phyloP scores from a whole-genome alignment of 2,113 vertebrate species.

The Antennarius striatus region DNA sequence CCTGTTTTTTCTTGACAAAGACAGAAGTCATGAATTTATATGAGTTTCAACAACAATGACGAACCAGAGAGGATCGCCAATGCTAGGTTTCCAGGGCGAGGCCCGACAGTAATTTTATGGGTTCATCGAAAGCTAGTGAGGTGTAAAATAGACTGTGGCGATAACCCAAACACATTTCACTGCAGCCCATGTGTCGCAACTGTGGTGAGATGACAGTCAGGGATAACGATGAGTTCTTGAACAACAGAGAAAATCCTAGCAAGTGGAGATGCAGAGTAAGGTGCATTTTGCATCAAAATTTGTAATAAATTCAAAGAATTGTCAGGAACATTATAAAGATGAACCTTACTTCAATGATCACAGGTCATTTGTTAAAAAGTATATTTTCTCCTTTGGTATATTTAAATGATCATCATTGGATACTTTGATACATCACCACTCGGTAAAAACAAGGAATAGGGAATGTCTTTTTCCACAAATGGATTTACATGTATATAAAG shows the following conservation, averaged over 20 bases:
- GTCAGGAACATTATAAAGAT: background rate
- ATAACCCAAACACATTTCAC: slow-evolving; percentile 61
- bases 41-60: slow-evolving; percentile 58
- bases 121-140: slow-evolving; percentile 76
- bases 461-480: no score
- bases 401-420: no score
- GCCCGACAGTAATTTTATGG: slow-evolving; percentile 63
- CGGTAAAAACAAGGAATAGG: no score
- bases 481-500: no score
- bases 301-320: slow-evolving; percentile 10
- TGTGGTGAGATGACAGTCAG: slow-evolving; percentile 61
- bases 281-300: slow-evolving; percentile 36
- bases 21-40: slow-evolving; percentile 74
- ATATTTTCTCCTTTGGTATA: no score
- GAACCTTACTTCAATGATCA: no score
- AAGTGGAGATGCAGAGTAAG: slow-evolving; percentile 3
- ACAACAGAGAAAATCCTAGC: slow-evolving; percentile 28
- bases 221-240: slow-evolving; percentile 51
- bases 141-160: slow-evolving; percentile 77
- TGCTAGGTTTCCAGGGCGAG: slow-evolving; percentile 59
- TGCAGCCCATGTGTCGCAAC: slow-evolving; percentile 59
- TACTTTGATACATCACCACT: no score
- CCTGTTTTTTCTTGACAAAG: slow-evolving; percentile 51
- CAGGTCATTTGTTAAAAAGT: no score
- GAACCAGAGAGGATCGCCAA: slow-evolving; percentile 32